Base-by-base conservation (phyloP, 2,113 vertebrate species). In the Triplophysa siluroides region DNA sequence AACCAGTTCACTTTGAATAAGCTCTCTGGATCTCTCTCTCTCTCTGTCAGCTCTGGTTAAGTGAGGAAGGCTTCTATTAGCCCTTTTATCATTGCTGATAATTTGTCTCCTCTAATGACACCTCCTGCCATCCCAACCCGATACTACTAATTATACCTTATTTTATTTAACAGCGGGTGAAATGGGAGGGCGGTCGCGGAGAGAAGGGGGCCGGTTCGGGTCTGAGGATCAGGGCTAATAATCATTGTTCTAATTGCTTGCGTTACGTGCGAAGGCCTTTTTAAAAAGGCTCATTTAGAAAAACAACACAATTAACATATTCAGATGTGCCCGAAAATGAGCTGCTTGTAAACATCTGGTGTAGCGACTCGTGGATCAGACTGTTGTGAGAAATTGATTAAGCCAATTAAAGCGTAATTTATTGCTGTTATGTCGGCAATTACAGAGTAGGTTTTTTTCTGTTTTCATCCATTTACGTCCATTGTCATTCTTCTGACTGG, bases 141-240 rank as follows among this genome's bases (percentile, higher is more conserved):
- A 80, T 80, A 72, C 71, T 81, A 79, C 81, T 85, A 87, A 88
- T 87, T 70, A 80, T 75, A 75, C 80, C 81, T 80, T 68, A 86
- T 84, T 87, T 81, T 61, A 45, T 24, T 79, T 82, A 83, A 83
- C 83, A 47, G 82, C 56, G 41, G 14, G 69, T 78, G 66, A 71
- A 74, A 73, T 18, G 67, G 71, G 78, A 78, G 14, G 11, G 70
- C 64, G 71, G 21, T 16, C 14, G 21, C 9, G n/a, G 26, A 38
- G 29, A 72, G 29, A 72, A 0, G 2, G 52, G 52, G 52, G 69
- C 56, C 41, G 41, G 47, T 26, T 24, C 2, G 61, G 61, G 69
- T 80, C 10, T 64, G 54, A 58, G 76, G 26, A 23, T 67, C 50
- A 70, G 58, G 19, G 23, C 62, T 81, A 60, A 82, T 85, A 77